Conservation (phyloP, 2,888 invertebrate species). For the Campoletis raptor region DNA sequence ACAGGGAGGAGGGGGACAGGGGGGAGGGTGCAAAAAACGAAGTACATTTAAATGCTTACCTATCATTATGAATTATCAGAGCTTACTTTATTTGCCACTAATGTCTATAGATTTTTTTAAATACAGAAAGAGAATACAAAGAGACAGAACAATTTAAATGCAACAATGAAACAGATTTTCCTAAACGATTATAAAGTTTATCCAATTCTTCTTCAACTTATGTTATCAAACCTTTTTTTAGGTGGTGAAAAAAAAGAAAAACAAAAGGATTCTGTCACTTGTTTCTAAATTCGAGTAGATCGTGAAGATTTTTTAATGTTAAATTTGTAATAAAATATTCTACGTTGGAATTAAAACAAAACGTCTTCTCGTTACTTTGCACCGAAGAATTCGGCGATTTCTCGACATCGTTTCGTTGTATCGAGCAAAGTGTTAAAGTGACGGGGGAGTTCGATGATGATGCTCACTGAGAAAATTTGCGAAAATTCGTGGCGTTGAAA, state of each 20-base stretch:
- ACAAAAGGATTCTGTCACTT: neutral
- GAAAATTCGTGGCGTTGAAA: neutral
- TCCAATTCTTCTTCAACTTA: neutral
- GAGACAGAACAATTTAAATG: neutral
- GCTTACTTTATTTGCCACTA: neutral
- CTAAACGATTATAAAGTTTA: neutral
- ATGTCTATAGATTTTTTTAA: neutral
- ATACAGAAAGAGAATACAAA: too few species aligned
- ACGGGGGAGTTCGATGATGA: slow-evolving; percentile 24
- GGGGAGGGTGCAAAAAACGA: neutral
- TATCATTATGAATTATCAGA: neutral
- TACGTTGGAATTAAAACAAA: neutral
- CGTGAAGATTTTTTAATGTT: neutral
- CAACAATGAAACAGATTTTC: neutral
- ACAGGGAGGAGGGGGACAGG: neutral
- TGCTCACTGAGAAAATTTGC: neutral
- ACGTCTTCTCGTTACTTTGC: neutral
- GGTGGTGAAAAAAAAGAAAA: too few species aligned
- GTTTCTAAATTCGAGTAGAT: neutral
- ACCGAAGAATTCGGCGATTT: neutral
- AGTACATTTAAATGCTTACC: neutral
- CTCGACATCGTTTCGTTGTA: slow-evolving; percentile 15
- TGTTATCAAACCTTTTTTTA: too few species aligned
- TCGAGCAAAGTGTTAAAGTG: slow-evolving; percentile 20
- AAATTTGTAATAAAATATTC: neutral